Evolutionary conservation across 1,140 invertebrate species (phyloP).

Genomic region (Drosophila auraria): DNA sequence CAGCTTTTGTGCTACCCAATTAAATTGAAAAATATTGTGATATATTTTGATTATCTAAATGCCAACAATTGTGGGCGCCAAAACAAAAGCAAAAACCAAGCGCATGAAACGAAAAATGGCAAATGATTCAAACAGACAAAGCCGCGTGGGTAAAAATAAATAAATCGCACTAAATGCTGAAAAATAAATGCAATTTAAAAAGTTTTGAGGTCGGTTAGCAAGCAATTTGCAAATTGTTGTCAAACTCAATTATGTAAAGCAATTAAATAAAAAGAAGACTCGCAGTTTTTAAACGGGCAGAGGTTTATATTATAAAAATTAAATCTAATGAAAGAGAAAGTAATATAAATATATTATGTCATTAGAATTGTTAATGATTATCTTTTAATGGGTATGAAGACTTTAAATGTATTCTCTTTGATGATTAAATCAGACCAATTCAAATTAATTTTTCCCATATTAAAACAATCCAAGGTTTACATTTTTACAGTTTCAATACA

Average conservation of each 20-base stretch:
- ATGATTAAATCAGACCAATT: neutral
- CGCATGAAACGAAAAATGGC: constrained; percentile 45
- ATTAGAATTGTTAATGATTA: neutral
- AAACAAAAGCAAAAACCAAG: constrained; percentile 31
- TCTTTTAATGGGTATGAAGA: neutral
- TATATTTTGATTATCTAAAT: constrained; percentile 60
- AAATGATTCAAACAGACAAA: constrained; percentile 15
- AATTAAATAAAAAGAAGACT: constrained; percentile 18
- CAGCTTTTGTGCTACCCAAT: constrained; percentile 39
- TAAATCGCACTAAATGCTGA: constrained; percentile 39
- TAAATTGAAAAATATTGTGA: constrained; percentile 65
- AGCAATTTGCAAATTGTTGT: constrained; percentile 71
- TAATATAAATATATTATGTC: constrained; percentile 8
- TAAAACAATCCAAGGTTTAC: neutral
- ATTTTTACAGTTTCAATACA: neutral
- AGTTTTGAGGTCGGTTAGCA: constrained; percentile 39
- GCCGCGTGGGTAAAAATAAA: constrained; percentile 46
- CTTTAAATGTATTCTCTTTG: neutral
- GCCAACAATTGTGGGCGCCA: constrained; percentile 36
- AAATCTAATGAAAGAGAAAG: neutral
- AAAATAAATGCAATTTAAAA: constrained; percentile 54
- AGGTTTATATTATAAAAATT: constrained; percentile 2
- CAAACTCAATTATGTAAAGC: constrained; percentile 63
- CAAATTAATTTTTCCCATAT: neutral
- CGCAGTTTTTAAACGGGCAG: constrained; percentile 1